These are phyloP conservation scores for Zelostemma sp. DNA, from an alignment of 1,140 invertebrate genomes.

Conservation along the genomic window DNA sequence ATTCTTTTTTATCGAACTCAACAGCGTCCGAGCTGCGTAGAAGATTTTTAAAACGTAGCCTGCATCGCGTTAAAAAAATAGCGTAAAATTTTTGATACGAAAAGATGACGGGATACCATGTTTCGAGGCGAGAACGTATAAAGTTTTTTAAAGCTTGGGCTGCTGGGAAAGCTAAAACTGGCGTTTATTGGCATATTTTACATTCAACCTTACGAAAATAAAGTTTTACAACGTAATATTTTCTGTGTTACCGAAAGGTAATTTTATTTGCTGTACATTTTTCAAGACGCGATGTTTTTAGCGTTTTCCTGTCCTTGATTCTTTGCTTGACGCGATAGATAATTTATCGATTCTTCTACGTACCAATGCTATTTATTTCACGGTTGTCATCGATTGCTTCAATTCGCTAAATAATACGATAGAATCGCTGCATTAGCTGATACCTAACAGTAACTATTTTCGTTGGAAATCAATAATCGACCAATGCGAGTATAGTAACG, in stretches of 20 bases:
- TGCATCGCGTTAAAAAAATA: not conserved
- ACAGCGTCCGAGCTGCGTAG: constrained; percentile 6
- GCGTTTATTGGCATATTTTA: too few relatives aligned
- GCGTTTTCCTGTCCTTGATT: too few relatives aligned
- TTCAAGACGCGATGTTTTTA: too few relatives aligned
- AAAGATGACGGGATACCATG: not conserved
- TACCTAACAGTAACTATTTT: not conserved
- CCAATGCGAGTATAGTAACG: too few relatives aligned
- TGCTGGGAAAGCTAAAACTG: too few relatives aligned
- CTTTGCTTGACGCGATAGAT: too few relatives aligned
- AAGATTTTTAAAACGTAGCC: not conserved
- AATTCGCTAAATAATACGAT: constrained; percentile 2
- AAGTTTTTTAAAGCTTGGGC: too few relatives aligned
- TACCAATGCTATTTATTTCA: constrained; percentile 1
- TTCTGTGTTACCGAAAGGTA: too few relatives aligned
- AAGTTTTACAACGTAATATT: too few relatives aligned
- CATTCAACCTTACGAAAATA: too few relatives aligned
- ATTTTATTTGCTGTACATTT: too few relatives aligned
- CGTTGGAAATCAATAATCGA: constrained; percentile 23
- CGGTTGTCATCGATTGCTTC: constrained; percentile 1
- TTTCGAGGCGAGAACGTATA: too few relatives aligned
- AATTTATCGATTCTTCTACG: not conserved
- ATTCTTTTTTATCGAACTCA: not conserved
- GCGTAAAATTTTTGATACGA: not conserved
- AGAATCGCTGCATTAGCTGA: not conserved